Base-by-base conservation (phyloP, 2,113 vertebrate species). In the Sialia sialis region DNA sequence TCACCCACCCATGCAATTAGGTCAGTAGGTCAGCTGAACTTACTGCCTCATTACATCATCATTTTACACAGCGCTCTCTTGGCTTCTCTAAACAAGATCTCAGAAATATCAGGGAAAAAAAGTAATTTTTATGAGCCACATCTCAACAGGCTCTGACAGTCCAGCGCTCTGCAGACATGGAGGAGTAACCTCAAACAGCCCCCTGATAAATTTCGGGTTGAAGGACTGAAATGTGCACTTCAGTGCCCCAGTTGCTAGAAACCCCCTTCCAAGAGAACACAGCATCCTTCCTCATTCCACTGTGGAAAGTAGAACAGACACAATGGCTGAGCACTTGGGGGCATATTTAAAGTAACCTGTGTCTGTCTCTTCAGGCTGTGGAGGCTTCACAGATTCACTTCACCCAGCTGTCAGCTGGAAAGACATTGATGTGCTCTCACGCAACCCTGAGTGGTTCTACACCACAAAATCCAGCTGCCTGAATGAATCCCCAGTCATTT, bases 11-110 rank as follows among this genome's bases (percentile, higher is more conserved):
- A 6, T 2, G 68, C 56, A 86, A 91, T 10, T 80, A 79, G 91
- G 85, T 85, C 72, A 95, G 79, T 90, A 73, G 92, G 78, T 81
- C 91, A 91, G 84, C 59, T 86, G 78, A 70, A 81, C 44, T 67
- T 52, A 30, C 2, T 5, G 5, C 49, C 68, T 81, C 38, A 63
- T 63, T 74, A 55, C 56, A 74, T 1, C 2, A 52, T 20, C 30
- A 8, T 59, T 95, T 93, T 11, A 48, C 7, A 74, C 6, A 13
- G 23, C 16, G 5, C 26, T 55, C 48, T 75, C 69, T 26, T 26
- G 12, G 7, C 54, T 73, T 59, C 79, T 84, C 72, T 39, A 36
- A 87, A 12, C 13, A n/a, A 54, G 51, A 49, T 16, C 22, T 60
- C 69, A 49, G 34, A 39, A 36, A 51, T 43, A 23, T 7, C 43